A percentile compares a stretch with the other conserved stretches of the same genome.
These are phyloP conservation scores for Eunapius fragilis DNA, from an alignment of 37 sponge, comb jelly and placozoan species.

Conservation along the genomic window DNA sequence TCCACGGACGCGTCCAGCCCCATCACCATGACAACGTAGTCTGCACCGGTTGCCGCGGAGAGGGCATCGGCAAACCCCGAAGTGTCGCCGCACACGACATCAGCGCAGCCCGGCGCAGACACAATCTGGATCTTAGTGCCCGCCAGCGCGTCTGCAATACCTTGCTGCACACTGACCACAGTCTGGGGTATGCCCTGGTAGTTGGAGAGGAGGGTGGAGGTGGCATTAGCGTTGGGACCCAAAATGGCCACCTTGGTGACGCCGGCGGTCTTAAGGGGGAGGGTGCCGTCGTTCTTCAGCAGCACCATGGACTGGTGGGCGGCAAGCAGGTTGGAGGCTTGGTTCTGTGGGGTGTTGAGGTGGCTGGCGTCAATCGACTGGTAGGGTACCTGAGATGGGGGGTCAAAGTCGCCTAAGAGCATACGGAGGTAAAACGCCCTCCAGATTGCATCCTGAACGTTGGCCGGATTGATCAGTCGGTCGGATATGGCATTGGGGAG, in stretches of 20 bases:
- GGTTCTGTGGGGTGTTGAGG: slow-evolving; percentile 47
- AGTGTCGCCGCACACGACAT: slow-evolving; percentile 22
- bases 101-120: slow-evolving; percentile 35
- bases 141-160: slow-evolving; percentile 24
- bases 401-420: slow-evolving; percentile 78
- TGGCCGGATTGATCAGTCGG: slow-evolving; percentile 5
- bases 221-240: slow-evolving; percentile 69
- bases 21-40: slow-evolving; percentile 66
- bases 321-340: slow-evolving; percentile 42
- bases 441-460: slow-evolving; percentile 47
- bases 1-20: slow-evolving; percentile 56
- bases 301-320: slow-evolving; percentile 66
- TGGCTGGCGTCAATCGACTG: slow-evolving; percentile 45
- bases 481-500: slow-evolving; percentile 40
- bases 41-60: slow-evolving; percentile 26
- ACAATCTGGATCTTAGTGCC: background rate
- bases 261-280: slow-evolving; percentile 5
- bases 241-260: slow-evolving; percentile 47
- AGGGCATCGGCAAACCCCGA: slow-evolving; percentile 33
- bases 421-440: slow-evolving; percentile 67
- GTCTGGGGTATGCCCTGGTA: slow-evolving; percentile 58
- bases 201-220: slow-evolving; percentile 40
- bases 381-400: slow-evolving; percentile 39
- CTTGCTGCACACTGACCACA: slow-evolving; percentile 39
- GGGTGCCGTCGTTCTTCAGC: slow-evolving; percentile 36